A percentile compares a stretch with the other conserved stretches of the same genome.
Conservation (phyloP, 2,888 invertebrate genomes). For the Pimpla rufipes region DNA sequence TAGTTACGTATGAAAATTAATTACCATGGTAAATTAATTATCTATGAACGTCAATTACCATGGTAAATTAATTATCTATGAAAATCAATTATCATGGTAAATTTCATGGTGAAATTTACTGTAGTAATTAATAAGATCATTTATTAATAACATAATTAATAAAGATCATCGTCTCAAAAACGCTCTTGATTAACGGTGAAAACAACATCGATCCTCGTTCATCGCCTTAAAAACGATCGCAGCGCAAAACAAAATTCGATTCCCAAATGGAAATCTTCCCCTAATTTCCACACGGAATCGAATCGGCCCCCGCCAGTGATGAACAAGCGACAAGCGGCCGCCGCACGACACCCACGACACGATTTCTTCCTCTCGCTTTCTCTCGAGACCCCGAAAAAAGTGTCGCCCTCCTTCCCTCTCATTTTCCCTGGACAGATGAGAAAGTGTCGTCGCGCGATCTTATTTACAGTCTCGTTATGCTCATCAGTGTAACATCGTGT, state of each 20-base stretch:
- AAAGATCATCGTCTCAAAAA: neutral
- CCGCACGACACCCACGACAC: neutral
- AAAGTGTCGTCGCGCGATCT: slow-evolving; percentile 49
- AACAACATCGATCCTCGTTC: neutral
- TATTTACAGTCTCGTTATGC: slow-evolving; percentile 26
- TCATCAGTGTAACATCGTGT: too few relatives aligned
- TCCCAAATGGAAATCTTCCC: slow-evolving; percentile 83
- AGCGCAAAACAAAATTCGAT: slow-evolving; percentile 69
- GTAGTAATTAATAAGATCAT: too few relatives aligned
- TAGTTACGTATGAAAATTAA: too few relatives aligned
- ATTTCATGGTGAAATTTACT: too few relatives aligned
- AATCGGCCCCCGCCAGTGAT: slow-evolving; percentile 65
- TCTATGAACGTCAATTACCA: too few relatives aligned
- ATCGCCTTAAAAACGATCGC: neutral
- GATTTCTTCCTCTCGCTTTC: slow-evolving; percentile 4
- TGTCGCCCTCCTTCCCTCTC: neutral
- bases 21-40: too few relatives aligned
- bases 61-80: too few relatives aligned
- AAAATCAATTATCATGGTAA: too few relatives aligned
- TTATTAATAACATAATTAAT: too few relatives aligned
- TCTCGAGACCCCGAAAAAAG: neutral
- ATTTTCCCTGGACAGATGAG: slow-evolving; percentile 56
- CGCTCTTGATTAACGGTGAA: neutral
- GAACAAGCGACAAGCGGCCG: slow-evolving; percentile 23
- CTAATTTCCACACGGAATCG: slow-evolving; percentile 81